These are phyloP conservation scores for Bos taurus DNA, from an alignment of 2,113 vertebrate genomes.

Conservation along the genomic window ARS-UCD2.0 NC_037329.1:131923001-131923500, in stretches of 20 bases:
- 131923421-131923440: fast-evolving
- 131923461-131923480: too few relatives aligned
- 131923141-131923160: not conserved
- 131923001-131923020: not conserved
- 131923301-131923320: fast-evolving
- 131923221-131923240: not conserved
- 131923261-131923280: not conserved
- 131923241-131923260: not conserved
- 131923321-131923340: fast-evolving
- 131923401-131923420: not conserved
- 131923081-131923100: not conserved
- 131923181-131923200: not conserved
- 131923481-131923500: not conserved
- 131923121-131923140: not conserved
- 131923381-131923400: fast-evolving
- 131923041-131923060: not conserved
- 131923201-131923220: fast-evolving
- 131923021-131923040: fast-evolving
- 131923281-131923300: not conserved
- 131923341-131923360: not conserved
- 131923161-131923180: not conserved
- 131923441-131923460: not conserved
- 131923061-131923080: fast-evolving
- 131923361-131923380: not conserved
- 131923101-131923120: too few relatives aligned